Conservation (phyloP, 2,113 vertebrate genomes). For the Equus przewalskii region DNA sequence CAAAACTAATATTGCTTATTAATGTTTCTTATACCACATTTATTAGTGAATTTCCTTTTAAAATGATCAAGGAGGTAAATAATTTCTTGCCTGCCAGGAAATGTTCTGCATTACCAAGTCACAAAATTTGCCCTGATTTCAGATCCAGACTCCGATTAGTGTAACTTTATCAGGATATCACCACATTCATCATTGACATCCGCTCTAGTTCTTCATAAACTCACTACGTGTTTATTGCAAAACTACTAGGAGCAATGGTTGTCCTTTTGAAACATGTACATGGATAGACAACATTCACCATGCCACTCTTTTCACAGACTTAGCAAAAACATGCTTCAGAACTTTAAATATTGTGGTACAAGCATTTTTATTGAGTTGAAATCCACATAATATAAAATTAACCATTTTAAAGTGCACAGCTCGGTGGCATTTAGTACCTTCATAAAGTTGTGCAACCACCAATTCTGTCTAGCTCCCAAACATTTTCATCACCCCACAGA, state of each 20-base stretch:
- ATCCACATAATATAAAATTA: neutral
- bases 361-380: neutral
- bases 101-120: neutral
- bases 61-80: neutral
- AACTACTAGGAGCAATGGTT: neutral
- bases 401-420: neutral
- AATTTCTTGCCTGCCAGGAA: neutral
- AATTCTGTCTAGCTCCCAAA: neutral
- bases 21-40: neutral
- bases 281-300: neutral
- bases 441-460: neutral
- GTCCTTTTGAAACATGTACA: neutral
- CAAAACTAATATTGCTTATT: neutral
- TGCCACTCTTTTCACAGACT: neutral
- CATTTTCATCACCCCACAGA: neutral
- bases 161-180: neutral
- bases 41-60: neutral
- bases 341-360: neutral
- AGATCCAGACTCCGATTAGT: neutral
- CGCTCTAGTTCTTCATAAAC: neutral
- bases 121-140: neutral
- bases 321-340: neutral
- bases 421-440: neutral
- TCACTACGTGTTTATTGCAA: neutral
- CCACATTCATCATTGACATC: neutral